phyloP scores from a whole-genome alignment of 1,140 invertebrate species.

The Lysiphlebus fabarum region DNA sequence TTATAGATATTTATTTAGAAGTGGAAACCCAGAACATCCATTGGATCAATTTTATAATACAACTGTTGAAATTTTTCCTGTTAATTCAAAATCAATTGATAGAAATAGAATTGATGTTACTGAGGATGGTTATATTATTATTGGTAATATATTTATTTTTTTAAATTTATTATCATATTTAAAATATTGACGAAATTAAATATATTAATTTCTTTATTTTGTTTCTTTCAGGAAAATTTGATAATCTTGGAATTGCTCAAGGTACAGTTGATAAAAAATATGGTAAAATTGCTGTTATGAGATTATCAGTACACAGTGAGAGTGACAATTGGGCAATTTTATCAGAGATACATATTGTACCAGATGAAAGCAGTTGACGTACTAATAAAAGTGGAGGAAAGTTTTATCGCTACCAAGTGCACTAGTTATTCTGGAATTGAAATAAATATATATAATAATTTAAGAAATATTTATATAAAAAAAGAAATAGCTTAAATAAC shows the following conservation, averaged over 20 bases:
- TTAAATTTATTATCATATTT: neutral
- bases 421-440: conserved; percentile 16
- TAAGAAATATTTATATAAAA: neutral
- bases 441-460: conserved; percentile 1
- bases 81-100: conserved; percentile 44
- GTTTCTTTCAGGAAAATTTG: conserved; percentile 63
- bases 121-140: conserved; percentile 67
- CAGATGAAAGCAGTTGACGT: conserved; percentile 43
- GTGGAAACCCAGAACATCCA: conserved; percentile 88
- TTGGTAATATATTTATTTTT: conserved; percentile 58
- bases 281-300: conserved; percentile 68
- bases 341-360: conserved; percentile 63
- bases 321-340: conserved; percentile 88
- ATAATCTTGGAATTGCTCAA: conserved; percentile 75
- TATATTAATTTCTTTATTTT: conserved; percentile 3
- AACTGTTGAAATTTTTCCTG: conserved; percentile 76
- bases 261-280: conserved; percentile 65
- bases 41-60: conserved; percentile 89
- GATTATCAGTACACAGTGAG: conserved; percentile 74
- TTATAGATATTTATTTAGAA: conserved; percentile 79
- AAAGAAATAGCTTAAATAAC: too few relatives aligned
- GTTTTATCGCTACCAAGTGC: conserved; percentile 22
- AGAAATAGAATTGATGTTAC: conserved; percentile 59
- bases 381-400: conserved; percentile 16
- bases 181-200: neutral